These are phyloP conservation scores for Macrocentrus cingulum DNA, from an alignment of 1,140 invertebrate genomes.

Conservation along the genomic window DNA sequence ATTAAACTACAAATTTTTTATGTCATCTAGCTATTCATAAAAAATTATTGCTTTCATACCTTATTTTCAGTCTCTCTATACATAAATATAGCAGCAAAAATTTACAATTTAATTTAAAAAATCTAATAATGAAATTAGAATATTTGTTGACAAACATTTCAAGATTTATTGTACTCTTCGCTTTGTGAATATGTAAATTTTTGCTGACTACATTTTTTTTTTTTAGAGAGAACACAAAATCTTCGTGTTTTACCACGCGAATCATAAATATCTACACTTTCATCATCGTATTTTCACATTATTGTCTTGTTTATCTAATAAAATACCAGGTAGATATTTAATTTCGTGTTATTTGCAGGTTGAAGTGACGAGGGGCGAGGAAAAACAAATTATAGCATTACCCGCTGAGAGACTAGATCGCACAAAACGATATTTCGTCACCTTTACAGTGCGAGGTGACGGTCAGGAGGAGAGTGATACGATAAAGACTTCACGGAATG, in stretches of 20 bases:
- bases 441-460: slow-evolving; percentile 80
- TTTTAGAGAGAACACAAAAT: too few relatives aligned
- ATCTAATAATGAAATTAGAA: too few relatives aligned
- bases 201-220: too few relatives aligned
- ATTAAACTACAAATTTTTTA: not conserved
- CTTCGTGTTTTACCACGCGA: not conserved
- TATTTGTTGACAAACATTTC: too few relatives aligned
- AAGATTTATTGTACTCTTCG: too few relatives aligned
- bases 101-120: too few relatives aligned
- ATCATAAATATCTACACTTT: too few relatives aligned
- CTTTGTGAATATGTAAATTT: too few relatives aligned
- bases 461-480: slow-evolving; percentile 34
- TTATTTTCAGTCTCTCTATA: too few relatives aligned
- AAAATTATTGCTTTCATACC: too few relatives aligned
- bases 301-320: not conserved
- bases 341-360: slow-evolving; percentile 48
- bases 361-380: slow-evolving; percentile 77
- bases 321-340: not conserved
- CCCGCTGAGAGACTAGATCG: slow-evolving; percentile 82
- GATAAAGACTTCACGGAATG: slow-evolving; percentile 33
- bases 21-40: not conserved
- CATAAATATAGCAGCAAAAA: too few relatives aligned
- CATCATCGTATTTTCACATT: slow-evolving; percentile 1
- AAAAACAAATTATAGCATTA: slow-evolving; percentile 81
- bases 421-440: slow-evolving; percentile 87